Evolutionary conservation across 2,113 vertebrate species (phyloP), one percentile per base, ranked within the genome.

Genomic region (Ranitomeya variabilis): DNA sequence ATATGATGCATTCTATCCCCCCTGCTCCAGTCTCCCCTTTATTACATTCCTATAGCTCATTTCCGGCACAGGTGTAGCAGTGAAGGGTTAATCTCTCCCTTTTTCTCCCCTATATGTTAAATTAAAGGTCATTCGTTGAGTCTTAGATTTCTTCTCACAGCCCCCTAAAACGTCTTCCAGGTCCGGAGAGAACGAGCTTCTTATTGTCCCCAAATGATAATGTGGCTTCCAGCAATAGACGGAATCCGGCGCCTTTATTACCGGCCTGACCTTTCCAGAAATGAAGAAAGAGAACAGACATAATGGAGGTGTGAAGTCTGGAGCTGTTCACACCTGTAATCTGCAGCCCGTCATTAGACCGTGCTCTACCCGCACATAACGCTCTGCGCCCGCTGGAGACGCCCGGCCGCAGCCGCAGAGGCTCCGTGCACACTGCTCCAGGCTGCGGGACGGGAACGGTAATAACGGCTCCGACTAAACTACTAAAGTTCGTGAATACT

Each of bases 161-260:
- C 66, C 60, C 55, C 73, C 19, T n/a, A 23, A 86, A 64, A 9
- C 15, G 9, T 51, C 52, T 19, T 69, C 26, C 84, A 76, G 26
- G 54, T 62, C 31, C 77, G 67, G 26, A 23, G 45, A 87, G 57
- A 23, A 81, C 12, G 7, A 16, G 80, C 81, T 59, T 59, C 18
- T 74, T 91, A 91, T 86, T 92, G 91, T 86, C 87, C 88, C 88
- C 85, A 89, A 90, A 89, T 78, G 86, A 71, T 73, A 82, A 88
- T 83, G 54, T 74, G 12, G 55, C 87, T 62, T 62, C 57, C 37
- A 83, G 79, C 80, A 66, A 2, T 52, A 52, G 79, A 83, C 87
- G 83, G 74, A 88, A 83, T 77, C 3, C 23, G 13, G 54, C 60
- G 45, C 15, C 87, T 88, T 88, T 88, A 88, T 88, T 77, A 83